Evolutionary conservation across 2,797 vertebrate species (phyloP).

Genomic region (Gymnothorax reevesii): DNA sequence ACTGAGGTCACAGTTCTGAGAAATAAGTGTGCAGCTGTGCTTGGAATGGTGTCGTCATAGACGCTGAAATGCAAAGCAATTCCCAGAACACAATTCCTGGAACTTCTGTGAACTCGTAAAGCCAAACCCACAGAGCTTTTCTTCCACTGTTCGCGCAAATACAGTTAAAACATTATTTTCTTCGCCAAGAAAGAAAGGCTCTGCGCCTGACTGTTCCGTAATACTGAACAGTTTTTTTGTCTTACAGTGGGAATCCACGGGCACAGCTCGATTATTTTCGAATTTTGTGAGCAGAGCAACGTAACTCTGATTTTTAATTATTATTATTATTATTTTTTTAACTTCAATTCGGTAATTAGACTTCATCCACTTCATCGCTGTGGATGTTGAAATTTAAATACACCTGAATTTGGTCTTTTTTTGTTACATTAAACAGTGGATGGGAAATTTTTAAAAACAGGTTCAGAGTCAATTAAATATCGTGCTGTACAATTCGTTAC

Average conservation of each 20-base stretch:
- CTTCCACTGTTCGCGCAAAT: conserved; percentile 38
- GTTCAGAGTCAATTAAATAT: background rate
- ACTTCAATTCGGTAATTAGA: background rate
- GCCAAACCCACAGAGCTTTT: conserved; percentile 51
- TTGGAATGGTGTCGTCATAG: conserved; percentile 36
- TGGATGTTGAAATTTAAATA: background rate
- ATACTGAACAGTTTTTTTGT: background rate
- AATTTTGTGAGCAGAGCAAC: background rate
- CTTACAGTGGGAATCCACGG: background rate
- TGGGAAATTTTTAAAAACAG: background rate
- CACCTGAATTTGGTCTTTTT: background rate
- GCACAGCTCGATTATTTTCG: background rate
- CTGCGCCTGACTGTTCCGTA: background rate
- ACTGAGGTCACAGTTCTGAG: conserved; percentile 43
- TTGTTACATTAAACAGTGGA: background rate
- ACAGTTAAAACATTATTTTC: conserved; percentile 7
- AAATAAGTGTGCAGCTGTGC: conserved; percentile 34
- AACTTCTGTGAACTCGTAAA: conserved; percentile 49
- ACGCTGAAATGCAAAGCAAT: conserved; percentile 63
- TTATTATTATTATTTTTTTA: too few relatives aligned
- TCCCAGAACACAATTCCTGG: conserved; percentile 68
- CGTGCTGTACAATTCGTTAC: background rate
- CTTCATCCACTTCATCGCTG: background rate
- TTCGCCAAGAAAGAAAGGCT: conserved; percentile 1
- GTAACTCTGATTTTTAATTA: background rate